Percentiles rank a stretch among this genome's conserved stretches.
Evolutionary conservation across 2,113 vertebrate genomes (phyloP).

Genomic region (Chascanopsetta lugubris): DNA sequence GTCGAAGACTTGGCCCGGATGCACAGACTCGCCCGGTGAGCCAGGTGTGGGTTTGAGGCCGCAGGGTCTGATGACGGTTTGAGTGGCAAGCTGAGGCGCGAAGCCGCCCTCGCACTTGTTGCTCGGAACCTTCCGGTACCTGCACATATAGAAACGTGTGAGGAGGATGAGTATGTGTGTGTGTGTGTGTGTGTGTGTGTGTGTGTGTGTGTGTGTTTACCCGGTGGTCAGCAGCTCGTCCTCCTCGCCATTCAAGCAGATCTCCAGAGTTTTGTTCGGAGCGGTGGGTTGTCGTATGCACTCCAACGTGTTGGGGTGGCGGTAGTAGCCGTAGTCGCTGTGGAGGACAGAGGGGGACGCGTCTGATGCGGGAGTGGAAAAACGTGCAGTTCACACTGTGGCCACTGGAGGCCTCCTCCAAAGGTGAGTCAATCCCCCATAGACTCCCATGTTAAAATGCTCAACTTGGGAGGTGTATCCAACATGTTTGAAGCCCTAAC

Average conservation of each 20-base stretch:
- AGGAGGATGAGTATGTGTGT: not conserved
- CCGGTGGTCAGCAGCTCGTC: slow-evolving; percentile 77
- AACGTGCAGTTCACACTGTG: too few species aligned
- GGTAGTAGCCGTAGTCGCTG: slow-evolving; percentile 83
- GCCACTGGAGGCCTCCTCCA: too few species aligned
- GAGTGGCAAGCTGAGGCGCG: slow-evolving; percentile 52
- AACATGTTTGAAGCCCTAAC: too few species aligned
- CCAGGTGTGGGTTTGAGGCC: slow-evolving; percentile 54
- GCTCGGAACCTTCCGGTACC: slow-evolving; percentile 83
- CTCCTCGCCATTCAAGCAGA: slow-evolving; percentile 77
- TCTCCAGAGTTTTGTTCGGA: slow-evolving; percentile 69
- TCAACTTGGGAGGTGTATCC: too few species aligned
- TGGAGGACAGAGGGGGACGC: not conserved
- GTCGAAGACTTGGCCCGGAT: slow-evolving; percentile 55
- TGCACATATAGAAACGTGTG: slow-evolving; percentile 29
- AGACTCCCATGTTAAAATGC: too few species aligned
- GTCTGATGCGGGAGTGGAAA: too few species aligned
- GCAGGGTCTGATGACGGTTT: slow-evolving; percentile 69
- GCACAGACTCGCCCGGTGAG: slow-evolving; percentile 19
- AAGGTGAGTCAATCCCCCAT: too few species aligned
- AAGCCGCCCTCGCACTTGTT: slow-evolving; percentile 82
- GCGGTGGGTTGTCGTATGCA: slow-evolving; percentile 72
- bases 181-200: too few species aligned
- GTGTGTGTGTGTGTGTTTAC: too few species aligned
- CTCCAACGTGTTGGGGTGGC: slow-evolving; percentile 75